Evolutionary conservation across 2,888 invertebrate genomes (phyloP).

Genomic region (Epirrhoe alternata): DNA sequence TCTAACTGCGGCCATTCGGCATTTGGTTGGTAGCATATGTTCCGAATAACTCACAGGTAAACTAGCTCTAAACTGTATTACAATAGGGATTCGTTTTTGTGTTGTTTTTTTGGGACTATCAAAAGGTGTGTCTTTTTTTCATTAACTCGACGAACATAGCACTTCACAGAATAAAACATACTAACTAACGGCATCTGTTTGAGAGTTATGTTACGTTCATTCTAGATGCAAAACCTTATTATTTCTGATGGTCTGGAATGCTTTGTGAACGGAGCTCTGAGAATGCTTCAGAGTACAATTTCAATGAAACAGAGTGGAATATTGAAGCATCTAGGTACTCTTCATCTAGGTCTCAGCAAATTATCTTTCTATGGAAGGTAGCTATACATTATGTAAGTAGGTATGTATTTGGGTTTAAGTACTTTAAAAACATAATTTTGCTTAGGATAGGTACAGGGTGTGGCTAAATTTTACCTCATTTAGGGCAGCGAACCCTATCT

Average conservation of each 20-base stretch:
- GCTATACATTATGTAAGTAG: too few species aligned
- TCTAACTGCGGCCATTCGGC: slow-evolving; percentile 58
- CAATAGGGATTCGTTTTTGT: slow-evolving; percentile 23
- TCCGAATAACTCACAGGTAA: slow-evolving; percentile 25
- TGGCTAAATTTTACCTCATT: too few species aligned
- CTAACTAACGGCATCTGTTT: slow-evolving; percentile 14
- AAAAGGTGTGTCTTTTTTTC: slow-evolving; percentile 35
- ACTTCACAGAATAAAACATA: slow-evolving; percentile 13
- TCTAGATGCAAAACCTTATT: background rate
- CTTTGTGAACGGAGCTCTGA: background rate
- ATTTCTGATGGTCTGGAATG: background rate
- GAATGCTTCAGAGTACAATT: background rate
- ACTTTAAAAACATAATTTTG: too few species aligned
- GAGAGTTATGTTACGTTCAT: background rate
- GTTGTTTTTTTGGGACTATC: slow-evolving; percentile 23
- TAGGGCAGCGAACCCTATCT: too few species aligned
- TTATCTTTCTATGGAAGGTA: too few species aligned
- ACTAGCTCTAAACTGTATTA: slow-evolving; percentile 13
- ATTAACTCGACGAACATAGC: slow-evolving; percentile 22
- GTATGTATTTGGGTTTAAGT: too few species aligned
- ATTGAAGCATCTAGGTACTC: too few species aligned
- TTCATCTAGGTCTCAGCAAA: too few species aligned
- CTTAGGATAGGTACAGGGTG: too few species aligned
- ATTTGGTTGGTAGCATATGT: slow-evolving; percentile 60
- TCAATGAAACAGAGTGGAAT: too few species aligned